These are phyloP conservation scores for Nemotelus pantherinus DNA, from an alignment of 2,888 invertebrate genomes.

Conservation along the genomic window DNA sequence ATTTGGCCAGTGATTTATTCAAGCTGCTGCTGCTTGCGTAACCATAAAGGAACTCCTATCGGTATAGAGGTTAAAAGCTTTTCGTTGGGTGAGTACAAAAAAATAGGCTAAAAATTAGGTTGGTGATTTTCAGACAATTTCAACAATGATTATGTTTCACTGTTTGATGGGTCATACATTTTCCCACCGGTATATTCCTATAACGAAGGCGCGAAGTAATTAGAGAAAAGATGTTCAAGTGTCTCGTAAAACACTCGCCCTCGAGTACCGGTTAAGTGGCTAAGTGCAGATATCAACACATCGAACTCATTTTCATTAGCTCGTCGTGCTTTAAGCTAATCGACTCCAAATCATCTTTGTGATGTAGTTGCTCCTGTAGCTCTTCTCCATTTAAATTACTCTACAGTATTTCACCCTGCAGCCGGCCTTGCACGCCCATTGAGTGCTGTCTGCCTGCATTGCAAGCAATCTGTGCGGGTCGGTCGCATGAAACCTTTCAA, in stretches of 20 bases:
- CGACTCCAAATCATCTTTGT: not conserved
- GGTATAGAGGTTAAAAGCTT: too few species aligned
- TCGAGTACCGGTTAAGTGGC: constrained; percentile 7
- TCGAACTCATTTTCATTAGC: constrained; percentile 33
- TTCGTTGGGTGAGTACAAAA: too few species aligned
- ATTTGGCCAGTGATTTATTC: too few species aligned
- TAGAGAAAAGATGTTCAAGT: constrained; percentile 39
- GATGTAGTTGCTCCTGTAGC: not conserved
- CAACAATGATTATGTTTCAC: too few species aligned
- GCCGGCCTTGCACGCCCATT: constrained; percentile 32
- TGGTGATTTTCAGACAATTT: too few species aligned
- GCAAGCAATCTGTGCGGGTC: not conserved
- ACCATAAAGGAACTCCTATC: too few species aligned
- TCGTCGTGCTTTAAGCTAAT: constrained; percentile 21
- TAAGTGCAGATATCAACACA: constrained; percentile 46
- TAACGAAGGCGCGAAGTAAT: constrained; percentile 29
- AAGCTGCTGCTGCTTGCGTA: too few species aligned
- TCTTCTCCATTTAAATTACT: constrained; percentile 18
- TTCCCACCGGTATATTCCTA: not conserved
- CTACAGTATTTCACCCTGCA: not conserved
- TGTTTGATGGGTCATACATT: not conserved
- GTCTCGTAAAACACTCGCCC: constrained; percentile 27
- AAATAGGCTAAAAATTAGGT: too few species aligned
- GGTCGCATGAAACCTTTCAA: constrained; percentile 34
- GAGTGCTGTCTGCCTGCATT: constrained; percentile 14